Base-by-base conservation (phyloP, 2,888 invertebrate species). In the Drosophila vallismaia region DNA sequence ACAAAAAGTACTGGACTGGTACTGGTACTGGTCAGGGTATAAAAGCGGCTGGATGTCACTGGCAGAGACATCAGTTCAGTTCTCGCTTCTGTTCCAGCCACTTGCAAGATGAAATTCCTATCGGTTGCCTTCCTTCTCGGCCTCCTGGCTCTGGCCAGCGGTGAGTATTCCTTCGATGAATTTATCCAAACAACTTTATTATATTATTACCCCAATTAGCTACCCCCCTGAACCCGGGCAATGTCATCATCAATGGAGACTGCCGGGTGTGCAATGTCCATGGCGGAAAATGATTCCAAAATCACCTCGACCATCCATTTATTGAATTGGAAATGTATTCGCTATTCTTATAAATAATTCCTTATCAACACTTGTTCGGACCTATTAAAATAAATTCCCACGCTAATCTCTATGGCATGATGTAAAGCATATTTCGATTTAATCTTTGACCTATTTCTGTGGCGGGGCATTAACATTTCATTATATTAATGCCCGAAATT, bases 201-300 rank as follows among this genome's bases (percentile, higher is more conserved):
- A 42, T 9, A 10, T 14, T 29, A 36, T 12, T 12, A 6, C 12
- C 2, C 2, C 19, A 7, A 3, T 28, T 49, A 82, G 81, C 87
- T 6, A 69, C 71, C 4, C 81, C 87, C 0, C 70, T 87, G 19
- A 79, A 72, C 40, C 87, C 87, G 19, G 87, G 77, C 52, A 82
- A 85, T 71, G 82, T 86, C 38, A 74, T 86, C 28, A 84, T 81
- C 56, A 86, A 86, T 29, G 85, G 85, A 0, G 85, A 86, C 28
- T 81, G 81, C 7, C 52, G 67, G 2, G 59, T 63, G 5, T 81
- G 81, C 81, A 81, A 86, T 51, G 86, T 81, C 2, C 76, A 69
- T 56, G 85, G 86, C 8, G 81, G 85, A 55, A 79, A 80, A 10
- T 85, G 24, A 76, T 12, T 33, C 8, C 33, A 14, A 46, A 24